Evolutionary conservation across 2,797 vertebrate genomes (phyloP), one percentile per base, ranked within the genome.

Genomic region (Ptychobarbus kaznakovi): DNA sequence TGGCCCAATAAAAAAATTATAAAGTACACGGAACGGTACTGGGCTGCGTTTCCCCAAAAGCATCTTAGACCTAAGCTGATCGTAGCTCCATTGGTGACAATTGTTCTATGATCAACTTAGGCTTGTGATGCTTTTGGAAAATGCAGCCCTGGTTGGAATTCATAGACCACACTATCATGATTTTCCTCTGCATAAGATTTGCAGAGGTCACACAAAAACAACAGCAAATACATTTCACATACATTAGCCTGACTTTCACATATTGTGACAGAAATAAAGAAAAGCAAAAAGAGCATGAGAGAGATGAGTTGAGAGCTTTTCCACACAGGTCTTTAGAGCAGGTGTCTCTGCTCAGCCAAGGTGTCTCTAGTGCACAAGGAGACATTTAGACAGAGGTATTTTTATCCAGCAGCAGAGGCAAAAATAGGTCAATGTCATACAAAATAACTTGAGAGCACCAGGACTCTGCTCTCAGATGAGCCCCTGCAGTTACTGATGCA

Each of bases 351-450:
- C n/a, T 28, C 63, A 78, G 74, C 69, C 82, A 68, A 83, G 35
- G 73, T 56, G 74, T 70, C 83, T 35, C 75, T 70, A 42, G 25
- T 35, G 75, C 49, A 77, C 51, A 79, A 70, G 63, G 51, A 58
- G 75, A 61, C 65, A 79, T 84, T 84, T 56, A 68, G 46, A 79
- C 13, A 5, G 86, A 46, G 69, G 35, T 84, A 75, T 79, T 66
- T 87, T 84, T 80, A 83, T 66, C 5, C 76, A 56, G 81, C 20
- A 38, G 58, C 68, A 68, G 38, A 35, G 68, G 20, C 58, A 15
- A 80, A 87, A 84, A 80, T 84, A 84, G 86, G 86, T 74, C 86
- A 87, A 88, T 88, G 87, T 85, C 80, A 86, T 85, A 69, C 65
- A 82, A 87, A 87, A 87, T 70, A 81, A 80, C 25, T 79, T 46